phyloP scores from a whole-genome alignment of 2,797 vertebrate species.

The Cetoscarus ocellatus region DNA sequence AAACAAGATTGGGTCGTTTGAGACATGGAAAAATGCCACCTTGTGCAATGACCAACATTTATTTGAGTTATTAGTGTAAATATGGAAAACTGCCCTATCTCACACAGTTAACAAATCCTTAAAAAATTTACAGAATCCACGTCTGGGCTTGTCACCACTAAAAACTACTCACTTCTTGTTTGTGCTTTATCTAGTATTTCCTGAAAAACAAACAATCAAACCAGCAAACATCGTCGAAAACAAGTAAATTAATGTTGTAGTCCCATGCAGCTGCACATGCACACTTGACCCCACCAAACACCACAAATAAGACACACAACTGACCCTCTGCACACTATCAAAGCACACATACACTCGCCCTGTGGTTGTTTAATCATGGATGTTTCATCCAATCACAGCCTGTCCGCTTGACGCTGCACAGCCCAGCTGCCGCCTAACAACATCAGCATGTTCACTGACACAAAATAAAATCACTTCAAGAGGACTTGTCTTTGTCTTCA shows the following conservation, averaged over 20 bases:
- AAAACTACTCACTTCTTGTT: no score
- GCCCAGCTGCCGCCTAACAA: slow-evolving; percentile 62
- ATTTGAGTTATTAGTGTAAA: no score
- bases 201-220: no score
- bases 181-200: no score
- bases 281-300: not conserved
- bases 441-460: slow-evolving; percentile 55
- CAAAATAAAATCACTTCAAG: slow-evolving; percentile 7
- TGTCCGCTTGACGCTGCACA: slow-evolving; percentile 68
- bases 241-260: no score
- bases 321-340: slow-evolving; percentile 1
- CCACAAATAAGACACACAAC: slow-evolving; percentile 29
- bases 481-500: not conserved
- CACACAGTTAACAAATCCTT: no score
- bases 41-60: no score
- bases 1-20: no score
- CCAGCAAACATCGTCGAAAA: no score
- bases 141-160: not conserved
- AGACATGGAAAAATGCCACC: no score
- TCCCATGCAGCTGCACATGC: no score
- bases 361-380: slow-evolving; percentile 64
- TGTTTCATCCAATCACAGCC: slow-evolving; percentile 72
- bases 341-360: slow-evolving; percentile 36
- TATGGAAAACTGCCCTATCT: no score
- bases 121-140: slow-evolving; percentile 14